Conservation (phyloP, 2,797 vertebrate species). For the Cottoperca gobio region DNA sequence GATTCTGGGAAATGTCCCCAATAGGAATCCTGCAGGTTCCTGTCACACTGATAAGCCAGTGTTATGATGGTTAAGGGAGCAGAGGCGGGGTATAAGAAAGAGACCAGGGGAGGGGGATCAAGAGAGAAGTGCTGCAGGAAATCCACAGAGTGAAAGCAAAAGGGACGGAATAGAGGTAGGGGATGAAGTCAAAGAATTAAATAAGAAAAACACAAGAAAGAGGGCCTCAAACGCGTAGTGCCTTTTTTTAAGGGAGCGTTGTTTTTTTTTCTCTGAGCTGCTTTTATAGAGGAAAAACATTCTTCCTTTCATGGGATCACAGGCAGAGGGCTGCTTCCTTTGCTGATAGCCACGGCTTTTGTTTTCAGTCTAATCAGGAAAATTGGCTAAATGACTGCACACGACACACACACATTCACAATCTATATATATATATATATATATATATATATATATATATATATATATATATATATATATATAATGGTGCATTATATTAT, state of each 20-base stretch:
- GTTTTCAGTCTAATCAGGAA: slow-evolving; percentile 75
- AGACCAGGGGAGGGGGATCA: slow-evolving; percentile 24
- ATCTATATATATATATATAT: not conserved
- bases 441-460: slow-evolving; percentile 24
- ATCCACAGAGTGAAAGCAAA: slow-evolving; percentile 23
- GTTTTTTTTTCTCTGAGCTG: slow-evolving; percentile 22
- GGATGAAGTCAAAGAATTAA: slow-evolving; percentile 29
- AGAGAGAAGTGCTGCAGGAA: slow-evolving; percentile 29
- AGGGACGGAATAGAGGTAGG: slow-evolving; percentile 23
- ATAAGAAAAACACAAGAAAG: slow-evolving; percentile 31
- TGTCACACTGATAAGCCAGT: slow-evolving; percentile 30
- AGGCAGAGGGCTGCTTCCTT: slow-evolving; percentile 70
- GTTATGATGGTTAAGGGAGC: slow-evolving; percentile 22
- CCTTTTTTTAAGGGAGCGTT: slow-evolving; percentile 34
- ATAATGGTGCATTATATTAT: slow-evolving; percentile 5
- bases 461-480: too few relatives aligned
- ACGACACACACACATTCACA: not conserved
- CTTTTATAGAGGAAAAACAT: slow-evolving; percentile 41
- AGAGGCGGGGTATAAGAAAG: slow-evolving; percentile 8
- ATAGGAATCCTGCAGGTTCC: slow-evolving; percentile 36
- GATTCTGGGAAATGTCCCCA: slow-evolving; percentile 40
- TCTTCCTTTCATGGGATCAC: slow-evolving; percentile 51
- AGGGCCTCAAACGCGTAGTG: slow-evolving; percentile 23
- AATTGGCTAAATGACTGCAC: slow-evolving; percentile 46
- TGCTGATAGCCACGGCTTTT: slow-evolving; percentile 67